Percentiles rank a stretch among this genome's conserved stretches.
Conservation (phyloP, 2,888 invertebrate species). For the Pecten maximus region DNA sequence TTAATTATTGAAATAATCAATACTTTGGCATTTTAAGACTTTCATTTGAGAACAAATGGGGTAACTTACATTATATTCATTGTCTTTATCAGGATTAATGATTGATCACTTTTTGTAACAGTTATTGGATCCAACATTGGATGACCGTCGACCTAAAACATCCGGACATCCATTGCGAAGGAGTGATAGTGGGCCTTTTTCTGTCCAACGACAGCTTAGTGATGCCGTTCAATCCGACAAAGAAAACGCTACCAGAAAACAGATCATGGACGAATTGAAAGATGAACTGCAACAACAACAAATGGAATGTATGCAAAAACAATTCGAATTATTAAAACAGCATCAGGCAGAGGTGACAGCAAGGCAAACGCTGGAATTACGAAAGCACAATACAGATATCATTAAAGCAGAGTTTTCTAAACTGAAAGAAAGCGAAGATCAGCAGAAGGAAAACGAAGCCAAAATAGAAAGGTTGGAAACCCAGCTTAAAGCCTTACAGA, state of each 20-base stretch:
- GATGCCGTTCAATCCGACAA: not conserved
- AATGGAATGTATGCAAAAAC: not conserved
- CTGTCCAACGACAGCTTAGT: not conserved
- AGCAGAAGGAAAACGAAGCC: not conserved
- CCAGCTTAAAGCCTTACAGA: not conserved
- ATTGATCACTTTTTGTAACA: not conserved
- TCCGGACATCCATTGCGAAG: not conserved
- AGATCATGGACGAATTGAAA: not conserved
- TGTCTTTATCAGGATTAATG: no score
- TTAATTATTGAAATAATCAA: no score
- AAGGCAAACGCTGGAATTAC: not conserved
- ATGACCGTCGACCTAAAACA: not conserved
- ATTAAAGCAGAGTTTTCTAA: not conserved
- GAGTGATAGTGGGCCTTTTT: not conserved
- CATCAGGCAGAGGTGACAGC: not conserved
- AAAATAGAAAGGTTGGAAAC: not conserved
- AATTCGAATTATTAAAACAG: slow-evolving; percentile 1
- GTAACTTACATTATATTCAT: no score
- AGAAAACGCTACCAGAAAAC: not conserved
- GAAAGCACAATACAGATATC: not conserved
- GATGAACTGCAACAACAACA: not conserved
- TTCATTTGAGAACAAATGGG: no score
- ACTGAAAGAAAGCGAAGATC: not conserved
- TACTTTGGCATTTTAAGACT: no score
- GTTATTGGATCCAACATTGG: not conserved